A percentile compares a stretch with the other conserved stretches of the same genome.
These are phyloP conservation scores for Bombus sibiricus DNA, from an alignment of 1,140 invertebrate species.

Conservation along the genomic window DNA sequence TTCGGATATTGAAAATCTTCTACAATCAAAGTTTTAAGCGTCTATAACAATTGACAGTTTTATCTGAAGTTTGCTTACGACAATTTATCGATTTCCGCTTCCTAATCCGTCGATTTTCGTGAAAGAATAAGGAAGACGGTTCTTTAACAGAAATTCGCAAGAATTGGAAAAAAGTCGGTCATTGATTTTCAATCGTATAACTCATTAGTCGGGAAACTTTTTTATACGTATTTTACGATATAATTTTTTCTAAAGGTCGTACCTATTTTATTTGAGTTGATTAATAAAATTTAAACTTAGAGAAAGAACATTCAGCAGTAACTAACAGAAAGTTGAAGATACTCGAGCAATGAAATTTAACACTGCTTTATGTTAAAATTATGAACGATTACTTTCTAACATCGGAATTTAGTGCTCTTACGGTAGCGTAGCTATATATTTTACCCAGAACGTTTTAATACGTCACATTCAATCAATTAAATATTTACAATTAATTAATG, in stretches of 20 bases:
- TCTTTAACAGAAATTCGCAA: background rate
- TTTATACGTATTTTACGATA: too few relatives aligned
- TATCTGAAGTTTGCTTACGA: slow-evolving; percentile 3
- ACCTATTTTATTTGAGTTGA: background rate
- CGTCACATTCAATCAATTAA: background rate
- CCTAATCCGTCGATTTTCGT: background rate
- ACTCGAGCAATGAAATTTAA: background rate
- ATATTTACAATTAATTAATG: too few relatives aligned
- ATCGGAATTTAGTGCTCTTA: background rate
- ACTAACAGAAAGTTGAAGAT: background rate
- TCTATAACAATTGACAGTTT: background rate
- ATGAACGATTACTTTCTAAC: background rate
- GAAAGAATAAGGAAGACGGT: background rate
- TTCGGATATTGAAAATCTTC: background rate
- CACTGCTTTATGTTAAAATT: background rate
- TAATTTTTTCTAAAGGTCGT: too few relatives aligned
- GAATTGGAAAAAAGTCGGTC: background rate
- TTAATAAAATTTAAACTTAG: too few relatives aligned
- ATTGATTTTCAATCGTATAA: background rate
- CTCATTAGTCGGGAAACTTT: background rate
- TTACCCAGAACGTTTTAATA: background rate
- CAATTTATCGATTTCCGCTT: slow-evolving; percentile 5
- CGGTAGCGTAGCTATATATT: too few relatives aligned
- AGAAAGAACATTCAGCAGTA: background rate
- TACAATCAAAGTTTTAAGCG: background rate